Conservation (phyloP, 2,888 invertebrate species). For the Amphipyra tragopoginis region DNA sequence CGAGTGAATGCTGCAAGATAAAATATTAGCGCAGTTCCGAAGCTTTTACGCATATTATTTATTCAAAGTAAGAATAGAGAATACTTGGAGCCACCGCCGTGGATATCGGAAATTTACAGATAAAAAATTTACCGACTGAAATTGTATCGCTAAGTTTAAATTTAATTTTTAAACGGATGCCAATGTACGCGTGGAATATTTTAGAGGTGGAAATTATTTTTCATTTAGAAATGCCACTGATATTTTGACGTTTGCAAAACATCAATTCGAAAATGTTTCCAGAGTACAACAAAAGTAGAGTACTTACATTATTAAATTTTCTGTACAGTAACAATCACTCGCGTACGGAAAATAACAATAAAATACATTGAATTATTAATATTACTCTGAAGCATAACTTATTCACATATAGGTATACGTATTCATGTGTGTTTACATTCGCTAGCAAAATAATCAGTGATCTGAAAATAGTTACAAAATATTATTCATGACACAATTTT, state of each 20-base stretch:
- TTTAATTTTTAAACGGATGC: background rate
- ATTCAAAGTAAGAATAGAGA: conserved; percentile 80
- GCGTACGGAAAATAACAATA: too few relatives aligned
- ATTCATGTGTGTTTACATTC: too few relatives aligned
- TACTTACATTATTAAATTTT: too few relatives aligned
- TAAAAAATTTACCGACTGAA: background rate
- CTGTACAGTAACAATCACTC: too few relatives aligned
- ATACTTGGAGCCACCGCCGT: conserved; percentile 64
- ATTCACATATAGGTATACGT: too few relatives aligned
- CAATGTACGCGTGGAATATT: background rate
- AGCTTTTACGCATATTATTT: conserved; percentile 84
- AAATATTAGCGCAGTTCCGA: conserved; percentile 77
- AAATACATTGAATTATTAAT: too few relatives aligned
- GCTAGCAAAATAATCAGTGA: too few relatives aligned
- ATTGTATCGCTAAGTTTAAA: background rate
- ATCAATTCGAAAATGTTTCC: too few relatives aligned
- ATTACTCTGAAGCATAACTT: too few relatives aligned
- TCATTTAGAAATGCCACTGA: background rate
- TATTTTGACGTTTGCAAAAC: background rate
- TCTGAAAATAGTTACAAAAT: too few relatives aligned
- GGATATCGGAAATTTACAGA: background rate
- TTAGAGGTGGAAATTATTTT: accelerated
- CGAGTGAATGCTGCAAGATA: conserved; percentile 60
- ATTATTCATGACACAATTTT: too few relatives aligned
- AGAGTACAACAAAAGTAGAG: too few relatives aligned